Percentiles rank a stretch among this genome's conserved stretches.
Conservation (phyloP, 2,888 invertebrate genomes). For the Drosophila helvetica region DNA sequence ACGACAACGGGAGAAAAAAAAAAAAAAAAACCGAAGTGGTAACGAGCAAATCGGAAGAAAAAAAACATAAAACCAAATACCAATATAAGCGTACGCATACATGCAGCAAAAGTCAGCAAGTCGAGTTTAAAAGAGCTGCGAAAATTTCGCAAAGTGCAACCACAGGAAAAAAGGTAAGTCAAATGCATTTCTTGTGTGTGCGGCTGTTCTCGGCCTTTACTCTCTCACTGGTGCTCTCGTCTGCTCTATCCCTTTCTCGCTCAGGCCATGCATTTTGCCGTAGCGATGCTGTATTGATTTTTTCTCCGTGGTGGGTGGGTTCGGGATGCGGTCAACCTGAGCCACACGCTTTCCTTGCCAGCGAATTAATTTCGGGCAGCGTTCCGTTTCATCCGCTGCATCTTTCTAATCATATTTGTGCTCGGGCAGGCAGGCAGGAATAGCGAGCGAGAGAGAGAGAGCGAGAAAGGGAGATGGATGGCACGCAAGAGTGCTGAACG, state of each 20-base stretch:
- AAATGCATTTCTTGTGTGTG: constrained; percentile 27
- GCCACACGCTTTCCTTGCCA: neutral
- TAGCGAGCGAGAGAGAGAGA: constrained; percentile 4
- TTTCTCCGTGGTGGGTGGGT: constrained; percentile 59
- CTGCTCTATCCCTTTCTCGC: neutral
- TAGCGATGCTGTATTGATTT: constrained; percentile 76
- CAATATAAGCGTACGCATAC: constrained; percentile 30
- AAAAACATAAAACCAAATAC: constrained; percentile 32
- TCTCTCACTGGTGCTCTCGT: constrained; percentile 7
- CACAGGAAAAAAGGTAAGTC: constrained; percentile 43
- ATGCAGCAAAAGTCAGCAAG: constrained; percentile 18
- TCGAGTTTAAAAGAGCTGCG: neutral
- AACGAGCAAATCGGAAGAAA: constrained; percentile 45
- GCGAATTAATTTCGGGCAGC: constrained; percentile 14
- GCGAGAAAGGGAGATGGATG: neutral
- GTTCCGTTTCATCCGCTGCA: constrained; percentile 12
- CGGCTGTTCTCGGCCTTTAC: constrained; percentile 16
- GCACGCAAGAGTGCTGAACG: neutral
- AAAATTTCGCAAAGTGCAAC: constrained; percentile 12
- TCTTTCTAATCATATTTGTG: constrained; percentile 28
- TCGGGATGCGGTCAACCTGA: constrained; percentile 20
- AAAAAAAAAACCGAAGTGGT: constrained; percentile 37
- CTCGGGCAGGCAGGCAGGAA: constrained; percentile 11
- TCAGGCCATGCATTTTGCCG: constrained; percentile 33
- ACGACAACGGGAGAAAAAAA: constrained; percentile 38